Percentiles rank a stretch among this genome's conserved stretches.
Evolutionary conservation across 2,113 vertebrate species (phyloP).

Genomic region (Zapus hudsonius): DNA sequence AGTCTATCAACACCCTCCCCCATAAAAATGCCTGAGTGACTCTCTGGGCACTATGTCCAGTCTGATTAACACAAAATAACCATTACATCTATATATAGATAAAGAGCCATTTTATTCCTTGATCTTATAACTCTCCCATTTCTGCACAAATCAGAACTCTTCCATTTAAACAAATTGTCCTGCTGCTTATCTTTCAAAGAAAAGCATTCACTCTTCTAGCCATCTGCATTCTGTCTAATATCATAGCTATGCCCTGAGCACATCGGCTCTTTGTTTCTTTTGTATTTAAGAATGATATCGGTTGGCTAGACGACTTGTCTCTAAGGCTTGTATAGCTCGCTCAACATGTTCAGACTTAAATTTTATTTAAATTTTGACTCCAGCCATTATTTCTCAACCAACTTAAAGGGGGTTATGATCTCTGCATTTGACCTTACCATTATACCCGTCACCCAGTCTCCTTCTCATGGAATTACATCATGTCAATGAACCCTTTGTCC

Average conservation of each 20-base stretch:
- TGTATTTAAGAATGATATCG: background rate
- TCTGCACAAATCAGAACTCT: background rate
- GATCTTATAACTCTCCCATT: background rate
- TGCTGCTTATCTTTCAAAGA: background rate
- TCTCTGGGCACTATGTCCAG: background rate
- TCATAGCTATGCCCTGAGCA: background rate
- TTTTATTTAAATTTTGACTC: slow-evolving; percentile 83
- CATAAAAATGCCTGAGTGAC: no score
- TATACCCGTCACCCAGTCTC: slow-evolving; percentile 77
- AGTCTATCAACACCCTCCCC: accelerated
- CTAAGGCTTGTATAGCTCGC: slow-evolving; percentile 8
- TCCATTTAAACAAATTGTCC: background rate
- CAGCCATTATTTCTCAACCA: slow-evolving; percentile 77
- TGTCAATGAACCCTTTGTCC: slow-evolving; percentile 81
- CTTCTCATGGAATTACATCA: slow-evolving; percentile 83
- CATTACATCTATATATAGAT: no score
- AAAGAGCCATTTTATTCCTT: background rate
- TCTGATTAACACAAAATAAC: no score
- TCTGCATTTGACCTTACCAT: slow-evolving; percentile 77
- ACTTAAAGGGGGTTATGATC: slow-evolving; percentile 78
- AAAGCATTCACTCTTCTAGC: background rate
- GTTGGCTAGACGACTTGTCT: slow-evolving; percentile 30
- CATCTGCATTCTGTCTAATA: background rate
- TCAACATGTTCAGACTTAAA: slow-evolving; percentile 60
- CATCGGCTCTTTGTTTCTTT: background rate